Conservation (phyloP, 2,113 vertebrate species). For the Oriolus oriolus region DNA sequence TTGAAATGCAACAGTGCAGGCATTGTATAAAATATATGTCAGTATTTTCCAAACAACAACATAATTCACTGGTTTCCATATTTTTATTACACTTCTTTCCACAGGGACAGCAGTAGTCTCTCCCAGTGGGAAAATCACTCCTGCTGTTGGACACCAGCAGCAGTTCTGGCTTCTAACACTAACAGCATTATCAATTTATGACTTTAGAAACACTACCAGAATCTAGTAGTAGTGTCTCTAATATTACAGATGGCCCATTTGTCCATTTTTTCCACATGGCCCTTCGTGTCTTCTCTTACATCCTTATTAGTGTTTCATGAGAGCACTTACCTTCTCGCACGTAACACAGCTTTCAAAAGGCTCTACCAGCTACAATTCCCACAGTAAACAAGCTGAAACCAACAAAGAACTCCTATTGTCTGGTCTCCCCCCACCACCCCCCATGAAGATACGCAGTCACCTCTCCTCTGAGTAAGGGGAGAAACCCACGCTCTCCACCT, state of each 20-base stretch:
- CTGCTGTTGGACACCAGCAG: slow-evolving; percentile 21
- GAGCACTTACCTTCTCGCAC: neutral
- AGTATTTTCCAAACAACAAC: slow-evolving; percentile 26
- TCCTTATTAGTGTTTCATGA: slow-evolving; percentile 2
- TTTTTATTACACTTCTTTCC: slow-evolving; percentile 54
- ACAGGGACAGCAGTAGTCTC: slow-evolving; percentile 36
- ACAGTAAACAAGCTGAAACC: neutral
- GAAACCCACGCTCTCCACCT: neutral
- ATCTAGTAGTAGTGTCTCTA: slow-evolving; percentile 3
- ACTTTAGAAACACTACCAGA: slow-evolving; percentile 31
- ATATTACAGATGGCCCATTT: slow-evolving; percentile 31
- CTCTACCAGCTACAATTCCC: neutral
- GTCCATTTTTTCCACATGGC: neutral
- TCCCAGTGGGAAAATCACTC: slow-evolving; percentile 52
- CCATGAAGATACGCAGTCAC: neutral
- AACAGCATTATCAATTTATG: slow-evolving; percentile 57
- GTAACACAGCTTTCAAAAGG: neutral
- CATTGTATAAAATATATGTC: neutral
- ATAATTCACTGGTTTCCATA: slow-evolving; percentile 34
- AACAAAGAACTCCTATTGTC: neutral
- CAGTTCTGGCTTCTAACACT: slow-evolving; percentile 39
- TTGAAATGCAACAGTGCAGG: neutral
- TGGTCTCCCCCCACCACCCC: neutral
- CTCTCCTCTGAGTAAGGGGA: neutral
- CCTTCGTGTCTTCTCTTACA: neutral